Base-by-base conservation (phyloP, 1,140 invertebrate genomes). In the Himalopsyche phryganea region DNA sequence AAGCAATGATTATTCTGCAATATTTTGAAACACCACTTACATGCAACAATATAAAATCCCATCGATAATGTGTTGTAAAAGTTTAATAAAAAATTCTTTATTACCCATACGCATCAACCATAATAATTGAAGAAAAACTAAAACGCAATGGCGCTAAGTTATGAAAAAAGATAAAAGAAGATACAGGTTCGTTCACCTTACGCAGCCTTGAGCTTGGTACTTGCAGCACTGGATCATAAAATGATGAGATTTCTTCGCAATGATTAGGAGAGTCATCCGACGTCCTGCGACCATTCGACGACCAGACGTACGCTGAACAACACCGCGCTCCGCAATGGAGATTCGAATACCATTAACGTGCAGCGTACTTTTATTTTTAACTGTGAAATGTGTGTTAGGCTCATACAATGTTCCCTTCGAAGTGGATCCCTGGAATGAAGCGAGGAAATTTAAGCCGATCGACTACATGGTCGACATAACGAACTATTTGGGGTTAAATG, bases 401-500 rank as follows among this genome's bases (percentile, higher is more conserved):
- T n/a, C 14, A 28, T 47, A 47, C 32, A 32, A 41, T n/a, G 5
- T 3, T 18, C 33, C 35, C 13, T 1, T 17, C 1, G 33, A 56
- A 17, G 7, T 19, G 1, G 56, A 41, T 4, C 47, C 19, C 10
- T 53, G 45, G 51, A 58, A 23, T 11, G n/a, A 72, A 70, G 71
- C 71, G 38, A 68, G 67, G 4, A 69, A 68, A n/a, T 66, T 72
- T 28, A 78, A 72, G 6, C 86, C 87, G 0, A 72, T 85, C 28
- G 83, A 88, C 52, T 75, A 86, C 35, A 89, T 91, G 85, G 84
- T 87, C 11, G 88, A 91, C 65, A 78, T 87, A n/a, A 83, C 87
- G 14, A 91, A 91, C 66, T 80, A 83, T 67, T 79, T 90, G 18
- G 87, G 86, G 50, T 74, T 88, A 47, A 84, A 81, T 65, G 80